phyloP scores from a whole-genome alignment of 2,797 vertebrate species.

The Iguana delicatissima region DNA sequence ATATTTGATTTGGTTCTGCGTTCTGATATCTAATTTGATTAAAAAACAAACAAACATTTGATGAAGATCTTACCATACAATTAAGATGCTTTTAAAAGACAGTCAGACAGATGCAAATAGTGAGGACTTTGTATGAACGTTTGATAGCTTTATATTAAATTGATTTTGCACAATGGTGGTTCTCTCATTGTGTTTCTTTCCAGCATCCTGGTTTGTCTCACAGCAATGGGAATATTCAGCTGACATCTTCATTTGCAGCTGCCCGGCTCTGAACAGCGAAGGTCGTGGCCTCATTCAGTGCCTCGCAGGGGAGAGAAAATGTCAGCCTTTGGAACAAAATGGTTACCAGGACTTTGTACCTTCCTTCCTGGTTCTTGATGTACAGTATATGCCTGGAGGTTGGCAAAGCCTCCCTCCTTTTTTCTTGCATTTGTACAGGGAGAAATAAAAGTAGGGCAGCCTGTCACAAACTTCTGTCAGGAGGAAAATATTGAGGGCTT shows the following conservation, averaged over 20 bases:
- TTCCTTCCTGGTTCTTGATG: not conserved
- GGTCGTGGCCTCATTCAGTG: not conserved
- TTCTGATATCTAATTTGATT: too few relatives aligned
- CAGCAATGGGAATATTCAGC: not conserved
- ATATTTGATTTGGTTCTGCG: too few relatives aligned
- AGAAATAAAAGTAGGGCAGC: not conserved
- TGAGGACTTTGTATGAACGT: too few relatives aligned
- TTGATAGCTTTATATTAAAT: not conserved
- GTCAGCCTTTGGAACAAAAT: not conserved
- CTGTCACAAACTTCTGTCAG: not conserved
- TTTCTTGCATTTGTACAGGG: not conserved
- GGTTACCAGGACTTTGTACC: not conserved
- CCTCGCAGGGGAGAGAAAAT: not conserved
- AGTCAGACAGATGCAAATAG: too few relatives aligned
- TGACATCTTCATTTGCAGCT: not conserved
- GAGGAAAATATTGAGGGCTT: not conserved
- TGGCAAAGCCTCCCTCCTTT: not conserved
- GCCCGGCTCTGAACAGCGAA: not conserved
- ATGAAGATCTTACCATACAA: not conserved
- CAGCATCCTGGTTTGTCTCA: too few relatives aligned
- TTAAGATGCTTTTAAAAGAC: not conserved
- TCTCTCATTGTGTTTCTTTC: not conserved
- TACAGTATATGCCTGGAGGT: not conserved
- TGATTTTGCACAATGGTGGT: not conserved
- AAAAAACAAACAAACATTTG: too few relatives aligned